These are phyloP conservation scores for Protophormia terraenovae DNA, from an alignment of 2,888 invertebrate genomes.

Conservation along the genomic window DNA sequence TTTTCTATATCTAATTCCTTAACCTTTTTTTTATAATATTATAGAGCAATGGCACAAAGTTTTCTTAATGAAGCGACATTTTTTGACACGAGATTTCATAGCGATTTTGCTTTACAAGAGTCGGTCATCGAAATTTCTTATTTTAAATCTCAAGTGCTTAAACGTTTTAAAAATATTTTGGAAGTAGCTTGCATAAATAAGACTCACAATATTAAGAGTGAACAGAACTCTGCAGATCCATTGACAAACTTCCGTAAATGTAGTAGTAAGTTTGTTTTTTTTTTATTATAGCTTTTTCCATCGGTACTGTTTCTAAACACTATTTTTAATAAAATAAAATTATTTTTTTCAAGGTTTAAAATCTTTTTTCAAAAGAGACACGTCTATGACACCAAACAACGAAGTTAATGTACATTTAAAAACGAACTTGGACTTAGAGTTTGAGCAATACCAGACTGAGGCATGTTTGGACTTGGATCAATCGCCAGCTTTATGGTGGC, in stretches of 20 bases:
- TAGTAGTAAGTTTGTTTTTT: slow-evolving; percentile 45
- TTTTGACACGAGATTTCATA: slow-evolving; percentile 74
- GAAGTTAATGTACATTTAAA: slow-evolving; percentile 42
- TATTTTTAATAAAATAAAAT: too few species aligned
- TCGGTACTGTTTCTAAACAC: too few species aligned
- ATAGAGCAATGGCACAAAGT: slow-evolving; percentile 67
- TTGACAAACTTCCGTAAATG: background rate
- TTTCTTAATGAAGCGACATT: slow-evolving; percentile 73
- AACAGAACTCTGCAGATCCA: background rate
- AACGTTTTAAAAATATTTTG: slow-evolving; percentile 48
- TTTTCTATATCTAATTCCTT: background rate
- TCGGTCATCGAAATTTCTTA: background rate
- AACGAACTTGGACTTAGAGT: slow-evolving; percentile 71
- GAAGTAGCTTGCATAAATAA: background rate
- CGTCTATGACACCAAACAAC: background rate
- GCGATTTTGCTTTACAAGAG: slow-evolving; percentile 65
- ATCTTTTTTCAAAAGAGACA: slow-evolving; percentile 70
- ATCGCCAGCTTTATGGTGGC: slow-evolving; percentile 76
- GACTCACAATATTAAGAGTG: background rate
- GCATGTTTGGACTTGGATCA: slow-evolving; percentile 73
- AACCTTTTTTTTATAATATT: background rate
- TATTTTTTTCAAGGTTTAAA: slow-evolving; percentile 71
- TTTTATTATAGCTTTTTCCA: too few species aligned
- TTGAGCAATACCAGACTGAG: slow-evolving; percentile 71
- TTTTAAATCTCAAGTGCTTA: slow-evolving; percentile 20